A percentile compares a stretch with the other conserved stretches of the same genome.
Conservation (phyloP, 2,113 vertebrate genomes). For the Microcebus ravelobensis region DNA sequence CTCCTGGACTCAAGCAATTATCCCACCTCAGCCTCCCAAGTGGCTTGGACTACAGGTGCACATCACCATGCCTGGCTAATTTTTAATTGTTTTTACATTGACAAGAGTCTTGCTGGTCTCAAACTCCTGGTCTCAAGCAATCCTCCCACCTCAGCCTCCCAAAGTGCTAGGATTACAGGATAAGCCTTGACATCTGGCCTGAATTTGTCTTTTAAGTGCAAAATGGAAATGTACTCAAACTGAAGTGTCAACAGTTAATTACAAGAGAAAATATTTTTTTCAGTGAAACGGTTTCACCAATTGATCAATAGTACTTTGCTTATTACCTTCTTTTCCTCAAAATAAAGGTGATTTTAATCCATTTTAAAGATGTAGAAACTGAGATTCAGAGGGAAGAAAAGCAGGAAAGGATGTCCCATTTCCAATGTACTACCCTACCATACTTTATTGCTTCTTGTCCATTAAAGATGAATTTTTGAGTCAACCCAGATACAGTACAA, state of each 20-base stretch:
- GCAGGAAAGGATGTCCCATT: not conserved
- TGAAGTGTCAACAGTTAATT: not conserved
- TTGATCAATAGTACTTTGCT: not conserved
- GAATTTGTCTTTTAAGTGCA: not conserved
- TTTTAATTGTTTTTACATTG: too few relatives aligned
- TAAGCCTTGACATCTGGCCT: too few relatives aligned
- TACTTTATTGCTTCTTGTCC: not conserved
- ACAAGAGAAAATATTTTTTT: not conserved
- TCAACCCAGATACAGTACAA: not conserved
- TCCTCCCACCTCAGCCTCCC: too few relatives aligned
- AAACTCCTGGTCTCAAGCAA: too few relatives aligned
- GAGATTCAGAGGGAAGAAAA: not conserved
- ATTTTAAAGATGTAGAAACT: conserved; percentile 17
- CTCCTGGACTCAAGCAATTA: too few relatives aligned
- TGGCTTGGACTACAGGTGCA: too few relatives aligned
- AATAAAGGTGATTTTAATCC: conserved; percentile 6
- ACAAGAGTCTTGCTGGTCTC: too few relatives aligned
- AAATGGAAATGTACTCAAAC: not conserved
- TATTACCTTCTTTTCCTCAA: conserved; percentile 11
- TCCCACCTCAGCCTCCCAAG: too few relatives aligned
- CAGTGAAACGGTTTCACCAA: not conserved
- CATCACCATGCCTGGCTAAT: too few relatives aligned
- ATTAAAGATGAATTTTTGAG: not conserved
- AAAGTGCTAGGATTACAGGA: too few relatives aligned
- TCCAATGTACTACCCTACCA: not conserved